Conservation (phyloP, 2,797 vertebrate species). For the Parauchenoglanis ngamensis region DNA sequence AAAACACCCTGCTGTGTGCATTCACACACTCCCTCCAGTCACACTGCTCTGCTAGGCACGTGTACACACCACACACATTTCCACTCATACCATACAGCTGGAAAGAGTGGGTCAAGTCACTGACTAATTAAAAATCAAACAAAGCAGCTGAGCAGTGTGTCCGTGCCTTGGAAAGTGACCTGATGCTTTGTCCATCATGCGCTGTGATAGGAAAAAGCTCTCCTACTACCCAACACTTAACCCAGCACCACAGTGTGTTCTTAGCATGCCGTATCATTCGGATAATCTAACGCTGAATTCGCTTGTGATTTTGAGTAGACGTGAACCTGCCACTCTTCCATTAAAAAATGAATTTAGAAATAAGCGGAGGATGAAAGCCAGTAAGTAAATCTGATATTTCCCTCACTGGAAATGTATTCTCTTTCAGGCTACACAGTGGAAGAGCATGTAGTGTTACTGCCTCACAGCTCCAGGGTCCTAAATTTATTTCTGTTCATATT, state of each 20-base stretch:
- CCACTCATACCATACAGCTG: conserved; percentile 24
- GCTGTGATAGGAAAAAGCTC: conserved; percentile 7
- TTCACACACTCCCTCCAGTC: conserved; percentile 30
- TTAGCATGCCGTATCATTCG: neutral
- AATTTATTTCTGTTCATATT: neutral
- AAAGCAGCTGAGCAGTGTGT: conserved; percentile 34
- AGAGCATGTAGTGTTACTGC: neutral
- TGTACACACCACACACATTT: conserved; percentile 26
- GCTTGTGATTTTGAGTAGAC: neutral
- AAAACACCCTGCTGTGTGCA: conserved; percentile 44
- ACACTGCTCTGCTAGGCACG: conserved; percentile 35
- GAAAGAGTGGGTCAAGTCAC: conserved; percentile 38
- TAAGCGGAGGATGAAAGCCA: neutral
- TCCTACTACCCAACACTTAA: neutral
- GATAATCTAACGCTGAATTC: neutral
- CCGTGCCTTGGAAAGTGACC: conserved; percentile 36
- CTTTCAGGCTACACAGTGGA: neutral
- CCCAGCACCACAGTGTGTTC: neutral
- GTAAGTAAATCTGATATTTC: neutral
- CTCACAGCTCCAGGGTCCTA: neutral
- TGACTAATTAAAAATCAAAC: conserved; percentile 43
- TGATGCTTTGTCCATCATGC: conserved; percentile 9
- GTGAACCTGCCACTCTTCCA: neutral
- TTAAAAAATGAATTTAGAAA: neutral
- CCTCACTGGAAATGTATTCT: neutral